These are phyloP conservation scores for Enteromius anoplus DNA, from an alignment of 2,797 vertebrate species.

Conservation along the genomic window DNA sequence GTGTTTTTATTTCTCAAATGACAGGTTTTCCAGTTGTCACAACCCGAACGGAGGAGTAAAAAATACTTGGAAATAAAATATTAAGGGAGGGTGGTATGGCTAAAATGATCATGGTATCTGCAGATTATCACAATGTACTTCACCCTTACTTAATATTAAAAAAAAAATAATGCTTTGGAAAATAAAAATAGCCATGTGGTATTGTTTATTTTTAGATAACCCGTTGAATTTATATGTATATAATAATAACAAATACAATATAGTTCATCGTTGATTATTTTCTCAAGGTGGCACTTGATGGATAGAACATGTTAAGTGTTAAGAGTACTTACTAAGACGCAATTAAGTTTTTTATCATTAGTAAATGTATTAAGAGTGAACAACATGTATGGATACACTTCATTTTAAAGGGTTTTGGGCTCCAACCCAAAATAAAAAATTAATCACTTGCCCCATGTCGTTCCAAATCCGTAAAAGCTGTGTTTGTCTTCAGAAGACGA, in stretches of 20 bases:
- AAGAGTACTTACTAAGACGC: background rate
- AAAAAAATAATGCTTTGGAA: background rate
- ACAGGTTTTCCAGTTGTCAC: background rate
- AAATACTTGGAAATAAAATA: background rate
- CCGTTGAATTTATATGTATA: background rate
- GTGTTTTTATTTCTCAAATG: background rate
- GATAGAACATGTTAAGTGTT: background rate
- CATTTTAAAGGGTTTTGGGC: background rate
- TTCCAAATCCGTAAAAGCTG: too few relatives aligned
- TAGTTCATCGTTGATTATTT: background rate
- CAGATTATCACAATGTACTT: background rate
- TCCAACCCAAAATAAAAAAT: too few relatives aligned
- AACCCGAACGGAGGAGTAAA: background rate
- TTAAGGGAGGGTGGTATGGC: background rate
- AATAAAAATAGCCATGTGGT: background rate
- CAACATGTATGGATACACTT: background rate
- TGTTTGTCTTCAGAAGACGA: too few relatives aligned
- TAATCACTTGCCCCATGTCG: too few relatives aligned
- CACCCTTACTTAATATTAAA: background rate
- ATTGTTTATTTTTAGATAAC: background rate
- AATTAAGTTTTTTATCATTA: background rate
- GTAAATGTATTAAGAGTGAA: background rate
- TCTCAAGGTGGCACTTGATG: background rate
- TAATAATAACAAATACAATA: background rate
- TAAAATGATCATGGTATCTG: background rate